A percentile compares a stretch with the other conserved stretches of the same genome.
Conservation (phyloP, 2,113 vertebrate species). For the Solea solea region DNA sequence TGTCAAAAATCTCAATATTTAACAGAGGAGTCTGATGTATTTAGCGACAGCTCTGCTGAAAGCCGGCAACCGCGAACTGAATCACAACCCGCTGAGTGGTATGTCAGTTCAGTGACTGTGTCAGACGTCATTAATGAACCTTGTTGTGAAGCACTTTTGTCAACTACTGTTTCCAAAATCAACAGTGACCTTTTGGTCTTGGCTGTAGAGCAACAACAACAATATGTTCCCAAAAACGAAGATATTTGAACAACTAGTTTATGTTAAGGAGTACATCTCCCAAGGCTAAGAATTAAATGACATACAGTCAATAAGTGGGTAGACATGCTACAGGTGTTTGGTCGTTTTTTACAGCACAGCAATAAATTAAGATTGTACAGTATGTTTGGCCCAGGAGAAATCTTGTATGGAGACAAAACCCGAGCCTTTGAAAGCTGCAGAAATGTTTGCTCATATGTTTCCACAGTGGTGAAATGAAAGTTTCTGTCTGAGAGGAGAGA, state of each 20-base stretch:
- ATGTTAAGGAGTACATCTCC: background rate
- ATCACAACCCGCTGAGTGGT: too few species aligned
- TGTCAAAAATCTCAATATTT: too few species aligned
- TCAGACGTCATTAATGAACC: background rate
- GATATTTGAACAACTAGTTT: background rate
- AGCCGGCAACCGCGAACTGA: too few species aligned
- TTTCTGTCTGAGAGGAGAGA: conserved; percentile 20
- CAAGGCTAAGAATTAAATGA: background rate
- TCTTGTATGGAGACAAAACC: background rate
- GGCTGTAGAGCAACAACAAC: background rate
- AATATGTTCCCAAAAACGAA: background rate
- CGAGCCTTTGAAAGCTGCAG: conserved; percentile 20
- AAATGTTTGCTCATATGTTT: conserved; percentile 6
- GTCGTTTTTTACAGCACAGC: background rate
- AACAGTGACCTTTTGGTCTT: background rate
- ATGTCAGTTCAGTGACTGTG: too few species aligned
- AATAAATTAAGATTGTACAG: conserved; percentile 10
- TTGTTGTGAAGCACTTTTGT: background rate
- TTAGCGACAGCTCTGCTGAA: too few species aligned
- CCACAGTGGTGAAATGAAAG: conserved; percentile 30
- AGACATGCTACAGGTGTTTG: background rate
- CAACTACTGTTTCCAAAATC: background rate
- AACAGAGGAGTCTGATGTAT: too few species aligned
- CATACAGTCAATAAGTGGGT: background rate
- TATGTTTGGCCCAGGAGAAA: background rate